These are phyloP conservation scores for Tupaia tana DNA, from an alignment of 2,113 vertebrate genomes.

Conservation along the genomic window DNA sequence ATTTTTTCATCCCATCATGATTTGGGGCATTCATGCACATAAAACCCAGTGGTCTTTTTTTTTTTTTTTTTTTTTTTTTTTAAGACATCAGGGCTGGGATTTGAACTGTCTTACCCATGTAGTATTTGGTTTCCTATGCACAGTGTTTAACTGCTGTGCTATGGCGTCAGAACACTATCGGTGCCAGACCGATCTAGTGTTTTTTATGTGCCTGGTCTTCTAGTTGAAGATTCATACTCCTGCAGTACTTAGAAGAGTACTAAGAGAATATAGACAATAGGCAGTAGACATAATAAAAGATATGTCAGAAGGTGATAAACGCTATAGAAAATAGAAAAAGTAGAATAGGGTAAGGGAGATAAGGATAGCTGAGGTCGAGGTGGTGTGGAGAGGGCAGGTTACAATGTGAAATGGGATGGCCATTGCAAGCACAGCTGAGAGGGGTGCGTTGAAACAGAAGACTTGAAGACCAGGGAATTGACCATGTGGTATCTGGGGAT, in stretches of 20 bases:
- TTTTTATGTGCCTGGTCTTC: not conserved
- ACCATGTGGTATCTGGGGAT: not conserved
- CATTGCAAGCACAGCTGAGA: not conserved
- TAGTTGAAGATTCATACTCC: not conserved
- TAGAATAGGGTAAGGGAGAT: not conserved
- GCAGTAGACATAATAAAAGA: not conserved
- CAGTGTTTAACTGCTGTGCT: no score
- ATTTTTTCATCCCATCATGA: no score
- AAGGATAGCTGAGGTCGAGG: not conserved
- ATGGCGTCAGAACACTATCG: no score
- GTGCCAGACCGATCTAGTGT: not conserved
- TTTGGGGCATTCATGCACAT: no score
- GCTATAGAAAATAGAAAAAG: conserved; percentile 19
- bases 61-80: no score
- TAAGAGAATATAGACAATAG: not conserved
- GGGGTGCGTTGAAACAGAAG: not conserved
- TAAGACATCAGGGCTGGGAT: no score
- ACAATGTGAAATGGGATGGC: not conserved
- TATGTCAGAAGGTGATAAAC: conserved; percentile 22
- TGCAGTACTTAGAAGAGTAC: not conserved
- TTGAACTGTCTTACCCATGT: no score
- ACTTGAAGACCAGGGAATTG: not conserved
- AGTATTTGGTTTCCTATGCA: no score
- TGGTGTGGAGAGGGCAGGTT: not conserved
- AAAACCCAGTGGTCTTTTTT: no score